These are phyloP conservation scores for Catocala nupta DNA, from an alignment of 2,888 invertebrate species.

Conservation along the genomic window DNA sequence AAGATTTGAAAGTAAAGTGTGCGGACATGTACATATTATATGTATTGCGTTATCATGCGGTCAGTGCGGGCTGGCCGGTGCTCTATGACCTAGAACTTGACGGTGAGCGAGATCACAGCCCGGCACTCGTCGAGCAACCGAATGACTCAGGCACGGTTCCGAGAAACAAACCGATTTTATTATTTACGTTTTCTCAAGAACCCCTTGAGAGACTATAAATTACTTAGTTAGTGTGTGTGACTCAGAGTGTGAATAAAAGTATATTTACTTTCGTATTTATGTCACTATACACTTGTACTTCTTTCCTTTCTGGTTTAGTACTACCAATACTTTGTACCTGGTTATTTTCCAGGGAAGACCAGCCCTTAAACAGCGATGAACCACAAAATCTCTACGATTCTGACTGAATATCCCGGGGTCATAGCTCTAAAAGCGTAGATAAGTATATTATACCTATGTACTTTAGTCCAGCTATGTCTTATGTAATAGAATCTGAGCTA, in stretches of 20 bases:
- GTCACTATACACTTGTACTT: too few species aligned
- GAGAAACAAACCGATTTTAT: slow-evolving; percentile 73
- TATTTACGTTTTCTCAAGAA: slow-evolving; percentile 68
- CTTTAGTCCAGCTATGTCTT: too few species aligned
- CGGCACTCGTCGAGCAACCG: slow-evolving; percentile 48
- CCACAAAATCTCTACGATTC: too few species aligned
- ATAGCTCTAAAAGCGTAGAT: too few species aligned
- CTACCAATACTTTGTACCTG: too few species aligned
- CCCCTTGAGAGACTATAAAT: slow-evolving; percentile 47
- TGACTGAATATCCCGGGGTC: too few species aligned
- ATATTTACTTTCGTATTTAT: slow-evolving; percentile 5
- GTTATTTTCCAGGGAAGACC: too few species aligned
- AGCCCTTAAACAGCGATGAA: too few species aligned
- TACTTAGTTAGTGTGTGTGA: slow-evolving; percentile 42
- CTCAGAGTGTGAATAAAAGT: slow-evolving; percentile 26
- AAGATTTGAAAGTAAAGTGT: not conserved
- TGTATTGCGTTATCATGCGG: slow-evolving; percentile 34
- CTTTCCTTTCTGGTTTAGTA: too few species aligned
- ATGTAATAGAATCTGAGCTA: too few species aligned
- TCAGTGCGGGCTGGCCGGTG: slow-evolving; percentile 62
- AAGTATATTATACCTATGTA: too few species aligned
- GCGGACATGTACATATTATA: slow-evolving; percentile 5
- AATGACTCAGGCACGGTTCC: slow-evolving; percentile 66
- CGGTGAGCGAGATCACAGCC: slow-evolving; percentile 54
- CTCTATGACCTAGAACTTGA: slow-evolving; percentile 83